Conservation (phyloP, 2,888 invertebrate species). For the Uropetala carovei region DNA sequence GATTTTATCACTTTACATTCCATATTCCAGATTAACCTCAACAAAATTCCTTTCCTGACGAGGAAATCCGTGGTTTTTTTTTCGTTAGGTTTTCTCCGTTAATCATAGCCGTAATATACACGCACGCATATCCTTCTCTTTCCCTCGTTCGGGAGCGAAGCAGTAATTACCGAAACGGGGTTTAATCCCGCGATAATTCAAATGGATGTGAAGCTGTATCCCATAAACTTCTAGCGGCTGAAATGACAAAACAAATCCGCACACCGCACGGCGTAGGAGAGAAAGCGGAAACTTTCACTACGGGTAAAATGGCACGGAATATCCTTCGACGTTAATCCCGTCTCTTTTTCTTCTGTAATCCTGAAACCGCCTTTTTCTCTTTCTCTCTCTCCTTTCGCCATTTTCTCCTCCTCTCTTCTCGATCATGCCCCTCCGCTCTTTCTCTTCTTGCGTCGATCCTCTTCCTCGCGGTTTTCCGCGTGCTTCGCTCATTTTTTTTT, state of each 20-base stretch:
- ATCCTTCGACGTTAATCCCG: slow-evolving; percentile 21
- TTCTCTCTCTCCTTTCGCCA: neutral
- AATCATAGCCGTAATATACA: too few relatives aligned
- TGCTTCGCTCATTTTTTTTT: neutral
- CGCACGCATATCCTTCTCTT: too few relatives aligned
- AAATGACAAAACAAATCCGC: neutral
- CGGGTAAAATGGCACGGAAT: neutral
- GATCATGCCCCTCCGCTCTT: neutral
- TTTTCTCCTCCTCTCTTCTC: neutral
- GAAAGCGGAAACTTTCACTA: slow-evolving; percentile 16
- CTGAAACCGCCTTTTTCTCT: neutral
- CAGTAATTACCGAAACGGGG: neutral
- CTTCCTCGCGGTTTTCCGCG: neutral
- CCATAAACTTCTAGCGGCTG: neutral
- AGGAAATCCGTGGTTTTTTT: too few relatives aligned
- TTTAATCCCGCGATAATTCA: slow-evolving; percentile 20
- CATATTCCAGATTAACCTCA: too few relatives aligned
- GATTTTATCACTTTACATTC: too few relatives aligned
- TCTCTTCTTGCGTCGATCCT: neutral
- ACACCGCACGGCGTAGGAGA: neutral
- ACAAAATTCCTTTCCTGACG: too few relatives aligned
- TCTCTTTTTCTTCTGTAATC: too few relatives aligned
- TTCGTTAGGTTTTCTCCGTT: too few relatives aligned
- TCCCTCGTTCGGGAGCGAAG: neutral
- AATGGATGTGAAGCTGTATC: neutral